phyloP scores from a whole-genome alignment of 2,888 invertebrate species.

The Latrodectus elegans region DNA sequence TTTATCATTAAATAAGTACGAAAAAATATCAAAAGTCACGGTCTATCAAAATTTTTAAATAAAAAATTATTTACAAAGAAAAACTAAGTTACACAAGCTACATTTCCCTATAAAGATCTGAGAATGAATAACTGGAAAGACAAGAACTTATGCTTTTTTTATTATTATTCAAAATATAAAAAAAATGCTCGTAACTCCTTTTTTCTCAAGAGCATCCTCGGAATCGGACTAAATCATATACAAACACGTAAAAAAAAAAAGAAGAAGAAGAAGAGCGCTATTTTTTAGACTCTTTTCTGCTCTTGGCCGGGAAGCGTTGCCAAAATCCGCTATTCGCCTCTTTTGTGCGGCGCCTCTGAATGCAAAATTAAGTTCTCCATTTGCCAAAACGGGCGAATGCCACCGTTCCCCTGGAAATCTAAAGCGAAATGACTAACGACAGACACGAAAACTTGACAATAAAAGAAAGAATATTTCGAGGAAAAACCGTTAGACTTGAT shows the following conservation, averaged over 20 bases:
- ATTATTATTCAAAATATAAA: not conserved
- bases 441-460: not conserved
- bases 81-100: not conserved
- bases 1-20: no score
- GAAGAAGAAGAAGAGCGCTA: not conserved
- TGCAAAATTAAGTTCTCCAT: conserved; percentile 35
- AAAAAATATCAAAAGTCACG: no score
- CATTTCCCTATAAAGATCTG: not conserved
- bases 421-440: conserved; percentile 25
- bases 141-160: not conserved
- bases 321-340: not conserved
- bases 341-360: conserved; percentile 17
- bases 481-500: no score
- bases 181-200: not conserved
- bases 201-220: not conserved
- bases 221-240: conserved; percentile 1
- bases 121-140: not conserved
- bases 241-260: not conserved
- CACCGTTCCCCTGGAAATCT: no score
- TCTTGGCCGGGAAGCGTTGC: not conserved
- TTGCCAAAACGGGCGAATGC: not conserved
- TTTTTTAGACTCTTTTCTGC: no score
- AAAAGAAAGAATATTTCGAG: not conserved
- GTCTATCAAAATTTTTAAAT: no score
- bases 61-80: not conserved